Conservation (phyloP, 1,140 invertebrate genomes). For the Paramacrobiotus metropolitanus region DNA sequence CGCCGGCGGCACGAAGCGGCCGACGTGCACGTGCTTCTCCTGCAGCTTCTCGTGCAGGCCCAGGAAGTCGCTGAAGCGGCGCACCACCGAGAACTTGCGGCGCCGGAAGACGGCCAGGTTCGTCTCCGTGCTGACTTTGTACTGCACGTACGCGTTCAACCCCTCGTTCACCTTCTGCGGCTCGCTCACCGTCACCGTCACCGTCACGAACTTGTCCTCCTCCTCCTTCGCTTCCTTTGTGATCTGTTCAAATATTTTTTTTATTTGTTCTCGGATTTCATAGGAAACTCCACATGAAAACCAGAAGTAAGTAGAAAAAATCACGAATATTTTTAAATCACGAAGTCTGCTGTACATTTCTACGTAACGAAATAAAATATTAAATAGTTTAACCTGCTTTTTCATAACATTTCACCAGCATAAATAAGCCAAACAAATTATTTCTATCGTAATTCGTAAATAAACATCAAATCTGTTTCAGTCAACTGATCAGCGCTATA, state of each 20-base stretch:
- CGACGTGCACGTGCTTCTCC: conserved; percentile 73
- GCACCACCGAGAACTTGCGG: conserved; percentile 52
- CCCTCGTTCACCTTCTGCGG: conserved; percentile 91
- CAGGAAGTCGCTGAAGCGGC: conserved; percentile 90
- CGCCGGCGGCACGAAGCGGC: conserved; percentile 88
- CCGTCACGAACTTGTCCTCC: conserved; percentile 20
- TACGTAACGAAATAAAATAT: conserved; percentile 11
- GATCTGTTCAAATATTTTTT: neutral
- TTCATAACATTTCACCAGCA: too few relatives aligned
- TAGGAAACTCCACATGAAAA: conserved; percentile 3
- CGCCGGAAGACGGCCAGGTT: conserved; percentile 68
- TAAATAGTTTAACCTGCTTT: too few relatives aligned
- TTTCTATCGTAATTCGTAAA: conserved; percentile 8
- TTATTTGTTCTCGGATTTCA: neutral
- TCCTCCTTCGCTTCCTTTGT: conserved; percentile 15
- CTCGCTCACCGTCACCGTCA: conserved; percentile 54
- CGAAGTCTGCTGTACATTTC: neutral
- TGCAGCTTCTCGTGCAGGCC: conserved; percentile 83
- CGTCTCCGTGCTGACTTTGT: conserved; percentile 47
- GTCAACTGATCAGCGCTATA: conserved; percentile 7
- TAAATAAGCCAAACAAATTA: too few relatives aligned
- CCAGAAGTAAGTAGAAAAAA: conserved; percentile 1
- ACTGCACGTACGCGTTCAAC: conserved; percentile 35
- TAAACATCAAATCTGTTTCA: neutral
- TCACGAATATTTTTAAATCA: neutral